Percentiles rank a stretch among this genome's conserved stretches.
Conservation (phyloP, 2,113 vertebrate species). For the Alaudala cheleensis region DNA sequence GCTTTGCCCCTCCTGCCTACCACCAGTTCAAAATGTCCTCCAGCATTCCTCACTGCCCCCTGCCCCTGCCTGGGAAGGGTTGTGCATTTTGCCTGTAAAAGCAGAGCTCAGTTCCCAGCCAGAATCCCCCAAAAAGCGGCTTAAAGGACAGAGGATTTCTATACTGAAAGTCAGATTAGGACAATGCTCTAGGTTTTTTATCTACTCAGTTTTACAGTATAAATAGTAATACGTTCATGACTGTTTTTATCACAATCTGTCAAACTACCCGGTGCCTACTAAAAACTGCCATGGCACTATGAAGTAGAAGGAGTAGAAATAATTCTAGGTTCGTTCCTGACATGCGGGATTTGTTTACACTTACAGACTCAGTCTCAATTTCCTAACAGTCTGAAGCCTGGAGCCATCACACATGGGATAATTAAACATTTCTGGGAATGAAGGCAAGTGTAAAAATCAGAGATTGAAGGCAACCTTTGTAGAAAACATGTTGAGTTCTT, state of each 20-base stretch:
- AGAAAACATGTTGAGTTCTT: not conserved
- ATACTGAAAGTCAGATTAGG: not conserved
- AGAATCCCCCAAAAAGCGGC: not conserved
- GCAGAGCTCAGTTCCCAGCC: not conserved
- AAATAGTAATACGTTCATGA: not conserved
- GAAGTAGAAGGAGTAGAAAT: not conserved
- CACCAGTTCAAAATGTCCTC: not conserved
- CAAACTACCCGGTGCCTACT: not conserved
- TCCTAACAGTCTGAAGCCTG: not conserved
- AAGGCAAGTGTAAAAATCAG: not conserved
- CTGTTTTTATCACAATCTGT: not conserved
- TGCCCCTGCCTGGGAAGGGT: not conserved
- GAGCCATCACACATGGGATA: not conserved
- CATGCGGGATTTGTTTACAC: not conserved
- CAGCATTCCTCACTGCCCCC: not conserved
- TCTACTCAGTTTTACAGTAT: not conserved
- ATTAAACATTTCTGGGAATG: not conserved
- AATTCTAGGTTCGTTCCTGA: not conserved
- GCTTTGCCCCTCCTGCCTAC: not conserved
- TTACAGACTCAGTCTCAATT: not conserved
- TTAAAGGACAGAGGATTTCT: not conserved
- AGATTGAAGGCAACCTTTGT: not conserved
- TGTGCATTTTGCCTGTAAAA: not conserved
- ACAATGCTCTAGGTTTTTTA: not conserved
- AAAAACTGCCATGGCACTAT: not conserved